These are phyloP conservation scores for Egretta garzetta DNA, from an alignment of 2,113 vertebrate species.

Conservation along the genomic window DNA sequence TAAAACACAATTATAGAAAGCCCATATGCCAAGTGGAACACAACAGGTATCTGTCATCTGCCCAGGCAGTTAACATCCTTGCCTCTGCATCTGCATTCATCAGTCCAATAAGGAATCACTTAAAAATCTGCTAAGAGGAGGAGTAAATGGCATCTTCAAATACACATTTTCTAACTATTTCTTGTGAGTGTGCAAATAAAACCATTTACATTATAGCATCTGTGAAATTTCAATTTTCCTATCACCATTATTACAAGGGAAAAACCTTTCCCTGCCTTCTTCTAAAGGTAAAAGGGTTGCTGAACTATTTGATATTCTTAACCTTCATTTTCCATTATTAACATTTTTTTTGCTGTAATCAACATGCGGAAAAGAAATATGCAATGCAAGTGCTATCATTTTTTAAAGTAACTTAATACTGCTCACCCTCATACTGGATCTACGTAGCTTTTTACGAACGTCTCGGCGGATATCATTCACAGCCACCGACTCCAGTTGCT, in stretches of 20 bases:
- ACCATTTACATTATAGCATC: background rate
- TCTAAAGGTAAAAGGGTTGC: background rate
- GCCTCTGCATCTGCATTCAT: background rate
- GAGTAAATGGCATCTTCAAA: background rate
- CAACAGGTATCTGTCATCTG: background rate
- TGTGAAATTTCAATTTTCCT: background rate
- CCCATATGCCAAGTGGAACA: background rate
- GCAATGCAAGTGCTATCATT: background rate
- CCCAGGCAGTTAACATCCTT: background rate
- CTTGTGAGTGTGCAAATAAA: background rate
- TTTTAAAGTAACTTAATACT: background rate
- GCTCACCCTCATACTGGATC: slow-evolving; percentile 97
- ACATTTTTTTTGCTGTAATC: background rate
- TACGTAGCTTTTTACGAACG: slow-evolving; percentile 92
- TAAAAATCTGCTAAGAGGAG: background rate
- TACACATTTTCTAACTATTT: background rate
- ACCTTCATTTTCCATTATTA: background rate
- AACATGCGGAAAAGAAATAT: background rate
- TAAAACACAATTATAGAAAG: background rate
- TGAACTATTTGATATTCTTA: background rate
- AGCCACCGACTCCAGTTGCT: slow-evolving; percentile 95
- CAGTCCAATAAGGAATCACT: background rate
- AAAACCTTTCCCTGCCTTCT: background rate
- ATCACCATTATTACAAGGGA: background rate
- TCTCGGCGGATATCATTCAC: slow-evolving; percentile 97